A percentile compares a stretch with the other conserved stretches of the same genome.
Conservation (phyloP, 2,113 vertebrate genomes). For the Eretmochelys imbricata region DNA sequence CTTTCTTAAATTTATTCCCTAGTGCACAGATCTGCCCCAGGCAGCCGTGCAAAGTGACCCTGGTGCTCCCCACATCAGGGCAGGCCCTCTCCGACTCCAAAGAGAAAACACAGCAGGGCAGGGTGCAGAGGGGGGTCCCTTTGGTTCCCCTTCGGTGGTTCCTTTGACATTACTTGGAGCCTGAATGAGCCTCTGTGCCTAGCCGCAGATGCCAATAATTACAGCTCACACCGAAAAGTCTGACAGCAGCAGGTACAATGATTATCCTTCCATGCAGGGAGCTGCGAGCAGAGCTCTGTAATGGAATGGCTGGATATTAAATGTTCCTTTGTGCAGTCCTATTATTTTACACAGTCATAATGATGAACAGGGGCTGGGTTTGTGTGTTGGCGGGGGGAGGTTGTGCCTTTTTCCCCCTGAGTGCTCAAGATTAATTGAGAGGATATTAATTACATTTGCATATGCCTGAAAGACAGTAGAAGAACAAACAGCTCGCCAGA, state of each 20-base stretch:
- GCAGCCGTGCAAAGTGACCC: not conserved
- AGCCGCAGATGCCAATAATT: not conserved
- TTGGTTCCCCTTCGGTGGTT: fast-evolving
- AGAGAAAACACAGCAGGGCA: not conserved
- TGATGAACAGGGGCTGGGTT: not conserved
- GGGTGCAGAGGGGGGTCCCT: not conserved
- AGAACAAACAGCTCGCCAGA: not conserved
- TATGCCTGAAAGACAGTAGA: constrained; percentile 30
- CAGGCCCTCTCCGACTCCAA: not conserved
- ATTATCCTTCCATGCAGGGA: not conserved
- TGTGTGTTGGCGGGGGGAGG: not conserved
- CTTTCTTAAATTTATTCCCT: not conserved
- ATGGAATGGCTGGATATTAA: not conserved
- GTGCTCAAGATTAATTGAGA: constrained; percentile 59
- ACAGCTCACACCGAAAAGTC: not conserved
- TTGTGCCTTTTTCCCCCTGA: constrained; percentile 13
- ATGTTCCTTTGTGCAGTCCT: not conserved
- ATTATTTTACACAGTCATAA: constrained; percentile 13
- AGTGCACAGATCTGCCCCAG: not conserved
- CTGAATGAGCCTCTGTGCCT: not conserved
- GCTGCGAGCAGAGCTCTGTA: not conserved
- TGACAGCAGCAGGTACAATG: not conserved
- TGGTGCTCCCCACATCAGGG: not conserved
- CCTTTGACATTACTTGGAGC: not conserved
- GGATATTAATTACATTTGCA: constrained; percentile 65